These are phyloP conservation scores for Coturnix japonica DNA, from an alignment of 2,113 vertebrate genomes.

Conservation along the genomic window DNA sequence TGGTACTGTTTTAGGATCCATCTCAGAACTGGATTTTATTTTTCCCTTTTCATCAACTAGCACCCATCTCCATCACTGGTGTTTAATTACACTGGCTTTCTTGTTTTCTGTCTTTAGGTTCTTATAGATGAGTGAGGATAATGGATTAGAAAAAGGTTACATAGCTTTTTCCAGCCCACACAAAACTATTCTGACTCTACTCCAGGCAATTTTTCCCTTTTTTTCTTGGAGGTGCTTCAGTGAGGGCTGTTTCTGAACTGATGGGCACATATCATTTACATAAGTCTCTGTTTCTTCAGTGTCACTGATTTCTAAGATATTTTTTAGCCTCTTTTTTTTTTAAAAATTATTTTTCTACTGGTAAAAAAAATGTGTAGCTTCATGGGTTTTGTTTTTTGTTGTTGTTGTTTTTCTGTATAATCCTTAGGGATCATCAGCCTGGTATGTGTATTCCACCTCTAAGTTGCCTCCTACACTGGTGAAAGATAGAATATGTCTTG, in stretches of 20 bases:
- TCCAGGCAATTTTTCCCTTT: neutral
- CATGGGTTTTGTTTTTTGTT: fast-evolving
- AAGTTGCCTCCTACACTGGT: neutral
- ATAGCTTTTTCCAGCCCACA: neutral
- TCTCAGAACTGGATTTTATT: neutral
- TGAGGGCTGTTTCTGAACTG: neutral
- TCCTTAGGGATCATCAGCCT: neutral
- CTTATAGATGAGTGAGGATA: neutral
- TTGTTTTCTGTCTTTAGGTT: neutral
- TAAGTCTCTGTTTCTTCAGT: neutral
- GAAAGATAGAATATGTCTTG: neutral
- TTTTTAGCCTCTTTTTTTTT: neutral
- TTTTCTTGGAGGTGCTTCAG: neutral
- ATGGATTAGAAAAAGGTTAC: neutral
- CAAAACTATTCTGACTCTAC: neutral
- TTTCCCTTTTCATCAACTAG: neutral
- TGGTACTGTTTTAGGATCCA: neutral
- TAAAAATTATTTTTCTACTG: neutral
- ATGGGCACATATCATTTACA: neutral
- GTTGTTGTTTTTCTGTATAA: neutral
- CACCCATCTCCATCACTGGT: neutral
- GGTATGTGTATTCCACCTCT: neutral
- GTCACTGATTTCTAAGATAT: neutral
- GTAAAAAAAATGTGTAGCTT: neutral
- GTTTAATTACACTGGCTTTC: neutral